These are phyloP conservation scores for Drosophila sordidula DNA, from an alignment of 2,888 invertebrate species.

Conservation along the genomic window DNA sequence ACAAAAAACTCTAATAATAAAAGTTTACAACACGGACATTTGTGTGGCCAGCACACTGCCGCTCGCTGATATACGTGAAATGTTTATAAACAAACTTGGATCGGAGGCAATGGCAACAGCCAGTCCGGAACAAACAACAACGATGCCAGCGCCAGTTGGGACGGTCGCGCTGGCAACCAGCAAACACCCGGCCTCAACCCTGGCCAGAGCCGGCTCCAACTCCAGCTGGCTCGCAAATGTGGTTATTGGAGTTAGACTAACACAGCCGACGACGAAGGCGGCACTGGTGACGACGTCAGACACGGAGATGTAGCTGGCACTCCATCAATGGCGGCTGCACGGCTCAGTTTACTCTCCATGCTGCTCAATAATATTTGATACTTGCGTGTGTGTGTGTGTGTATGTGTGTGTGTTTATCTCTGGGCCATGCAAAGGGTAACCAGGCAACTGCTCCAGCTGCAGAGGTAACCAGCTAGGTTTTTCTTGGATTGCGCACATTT, in stretches of 20 bases:
- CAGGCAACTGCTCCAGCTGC: conserved; percentile 17
- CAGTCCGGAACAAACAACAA: conserved; percentile 37
- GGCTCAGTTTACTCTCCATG: conserved; percentile 17
- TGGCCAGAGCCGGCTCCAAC: conserved; percentile 7
- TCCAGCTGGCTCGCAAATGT: conserved; percentile 50
- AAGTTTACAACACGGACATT: conserved; percentile 72
- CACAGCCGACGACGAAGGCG: conserved; percentile 30
- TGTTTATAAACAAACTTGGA: conserved; percentile 76
- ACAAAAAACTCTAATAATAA: conserved; percentile 65
- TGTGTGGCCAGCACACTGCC: conserved; percentile 47
- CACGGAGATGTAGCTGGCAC: conserved; percentile 39
- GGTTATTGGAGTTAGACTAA: conserved; percentile 64
- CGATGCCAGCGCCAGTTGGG: conserved; percentile 2
- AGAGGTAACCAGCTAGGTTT: conserved; percentile 54
- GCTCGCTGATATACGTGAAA: conserved; percentile 67
- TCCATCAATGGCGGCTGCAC: conserved; percentile 54
- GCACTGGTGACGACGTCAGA: background rate
- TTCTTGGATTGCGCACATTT: conserved; percentile 72
- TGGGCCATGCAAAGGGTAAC: conserved; percentile 24
- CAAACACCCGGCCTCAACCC: conserved; percentile 23
- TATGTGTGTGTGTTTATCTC: conserved; percentile 8
- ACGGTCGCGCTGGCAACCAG: conserved; percentile 60
- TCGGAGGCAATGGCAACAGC: conserved; percentile 61
- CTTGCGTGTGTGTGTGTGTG: conserved; percentile 41
- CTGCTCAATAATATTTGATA: conserved; percentile 74